Conservation (phyloP, 2,888 invertebrate species). For the Sialis fuliginosa region DNA sequence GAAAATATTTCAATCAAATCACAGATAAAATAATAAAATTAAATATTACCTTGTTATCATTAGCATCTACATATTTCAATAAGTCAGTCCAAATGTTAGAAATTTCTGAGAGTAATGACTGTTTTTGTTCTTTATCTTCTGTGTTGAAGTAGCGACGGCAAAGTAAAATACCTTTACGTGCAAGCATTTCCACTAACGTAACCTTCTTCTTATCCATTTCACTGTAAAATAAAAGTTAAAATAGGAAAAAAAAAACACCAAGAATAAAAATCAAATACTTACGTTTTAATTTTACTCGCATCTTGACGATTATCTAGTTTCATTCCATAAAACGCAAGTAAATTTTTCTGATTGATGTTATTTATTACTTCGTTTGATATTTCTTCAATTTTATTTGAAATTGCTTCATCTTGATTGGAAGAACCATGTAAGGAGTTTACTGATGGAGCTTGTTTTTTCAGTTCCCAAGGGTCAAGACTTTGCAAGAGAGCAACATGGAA, state of each 20-base stretch:
- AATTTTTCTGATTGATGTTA: constrained; percentile 55
- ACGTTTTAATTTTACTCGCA: constrained; percentile 70
- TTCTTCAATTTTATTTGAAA: constrained; percentile 35
- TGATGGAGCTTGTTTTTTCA: constrained; percentile 25
- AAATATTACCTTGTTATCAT: constrained; percentile 49
- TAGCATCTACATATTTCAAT: constrained; percentile 64
- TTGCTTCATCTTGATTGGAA: constrained; percentile 11
- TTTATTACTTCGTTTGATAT: constrained; percentile 48
- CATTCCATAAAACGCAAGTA: constrained; percentile 68
- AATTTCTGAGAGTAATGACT: constrained; percentile 34
- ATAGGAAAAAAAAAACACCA: neutral
- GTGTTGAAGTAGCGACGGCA: constrained; percentile 37
- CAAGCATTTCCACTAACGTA: constrained; percentile 61
- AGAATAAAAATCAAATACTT: constrained; percentile 16
- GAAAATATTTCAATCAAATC: too few relatives aligned
- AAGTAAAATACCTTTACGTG: constrained; percentile 55
- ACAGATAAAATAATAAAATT: constrained; percentile 6
- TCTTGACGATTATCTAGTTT: constrained; percentile 72
- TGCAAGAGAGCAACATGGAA: constrained; percentile 65
- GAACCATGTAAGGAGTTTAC: constrained; percentile 10
- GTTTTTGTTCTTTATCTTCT: constrained; percentile 17
- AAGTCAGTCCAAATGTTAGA: constrained; percentile 47
- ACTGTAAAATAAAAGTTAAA: constrained; percentile 23
- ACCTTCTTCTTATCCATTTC: constrained; percentile 74
- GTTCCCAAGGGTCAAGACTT: constrained; percentile 45